Base-by-base conservation (phyloP, 2,797 vertebrate genomes). In the Sebastes nivosus region DNA sequence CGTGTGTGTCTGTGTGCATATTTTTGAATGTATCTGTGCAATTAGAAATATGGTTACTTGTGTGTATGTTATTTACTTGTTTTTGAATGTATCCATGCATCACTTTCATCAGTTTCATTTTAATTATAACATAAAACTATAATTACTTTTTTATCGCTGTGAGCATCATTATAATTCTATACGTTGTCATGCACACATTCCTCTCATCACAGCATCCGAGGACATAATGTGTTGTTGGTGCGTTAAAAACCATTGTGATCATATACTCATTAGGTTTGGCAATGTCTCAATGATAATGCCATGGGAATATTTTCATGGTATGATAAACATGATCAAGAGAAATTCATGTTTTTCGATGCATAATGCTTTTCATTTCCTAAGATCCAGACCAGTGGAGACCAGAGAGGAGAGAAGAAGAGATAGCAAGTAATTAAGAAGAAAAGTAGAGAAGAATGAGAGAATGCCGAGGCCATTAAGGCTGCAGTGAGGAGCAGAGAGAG, bases 101-200 rank as follows among this genome's bases (percentile, higher is more conserved):
- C 32, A 69, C 38, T 52, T 81, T 77, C 36, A 82, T 82, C 75
- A 78, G 42, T 27, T 46, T 64, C 67, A 42, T 74, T 88, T 84
- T 86, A 86, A 90, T 92, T 87, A 87, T 64, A 81, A 84, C 68
- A 89, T n/a, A 34, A 65, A 75, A 77, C 67, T 65, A 38, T 86
- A 87, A 91, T 91, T 80, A 74, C 59, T 80, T 83, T 80, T 24
- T 78, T 74, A 83, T 75, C 13, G 10, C 54, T 25, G 8, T 63
- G 20, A 80, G 65, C 57, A 73, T 75, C 75, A 75, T 84, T 60
- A 77, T 69, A 77, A 86, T 57, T 75, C 27, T 68, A 68, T 75
- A 79, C 34, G n/a, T 75, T 80, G 59, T 20, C 63, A 65, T 25
- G 67, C 60, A 68, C 76, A 32, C 42, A 38, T 81, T 72, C 27